Evolutionary conservation across 2,888 invertebrate species (phyloP).

Genomic region (Thalpophila matura): DNA sequence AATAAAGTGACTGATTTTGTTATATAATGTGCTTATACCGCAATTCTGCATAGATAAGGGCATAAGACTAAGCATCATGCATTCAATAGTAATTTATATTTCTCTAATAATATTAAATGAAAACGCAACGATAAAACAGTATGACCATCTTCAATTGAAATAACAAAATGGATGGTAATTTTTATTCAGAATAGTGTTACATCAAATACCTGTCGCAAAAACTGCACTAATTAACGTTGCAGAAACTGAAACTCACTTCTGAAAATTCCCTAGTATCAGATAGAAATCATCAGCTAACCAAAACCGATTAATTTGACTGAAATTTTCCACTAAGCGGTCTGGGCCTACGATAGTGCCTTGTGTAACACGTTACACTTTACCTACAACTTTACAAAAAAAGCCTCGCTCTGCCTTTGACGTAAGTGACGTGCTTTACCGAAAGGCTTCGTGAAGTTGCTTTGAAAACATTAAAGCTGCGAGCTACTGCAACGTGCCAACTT

Average conservation of each 20-base stretch:
- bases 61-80: no score
- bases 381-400: slow-evolving; percentile 20
- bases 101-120: no score
- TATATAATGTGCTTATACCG: no score
- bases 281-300: background rate
- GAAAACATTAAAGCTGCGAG: slow-evolving; percentile 13
- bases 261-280: background rate
- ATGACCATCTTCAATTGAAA: no score
- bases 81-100: no score
- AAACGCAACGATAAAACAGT: no score
- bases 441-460: slow-evolving; percentile 28
- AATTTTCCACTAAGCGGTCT: background rate
- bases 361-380: slow-evolving; percentile 8
- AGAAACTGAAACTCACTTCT: background rate
- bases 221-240: background rate
- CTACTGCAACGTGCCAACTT: slow-evolving; percentile 6
- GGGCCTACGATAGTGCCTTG: slow-evolving; percentile 18
- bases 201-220: no score
- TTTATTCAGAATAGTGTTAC: no score
- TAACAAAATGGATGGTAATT: no score
- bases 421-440: slow-evolving; percentile 16
- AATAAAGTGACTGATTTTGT: no score
- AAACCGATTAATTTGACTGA: background rate
- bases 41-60: no score
- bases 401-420: slow-evolving; percentile 24